phyloP scores from a whole-genome alignment of 2,888 invertebrate genomes.

The Erannis defoliaria region DNA sequence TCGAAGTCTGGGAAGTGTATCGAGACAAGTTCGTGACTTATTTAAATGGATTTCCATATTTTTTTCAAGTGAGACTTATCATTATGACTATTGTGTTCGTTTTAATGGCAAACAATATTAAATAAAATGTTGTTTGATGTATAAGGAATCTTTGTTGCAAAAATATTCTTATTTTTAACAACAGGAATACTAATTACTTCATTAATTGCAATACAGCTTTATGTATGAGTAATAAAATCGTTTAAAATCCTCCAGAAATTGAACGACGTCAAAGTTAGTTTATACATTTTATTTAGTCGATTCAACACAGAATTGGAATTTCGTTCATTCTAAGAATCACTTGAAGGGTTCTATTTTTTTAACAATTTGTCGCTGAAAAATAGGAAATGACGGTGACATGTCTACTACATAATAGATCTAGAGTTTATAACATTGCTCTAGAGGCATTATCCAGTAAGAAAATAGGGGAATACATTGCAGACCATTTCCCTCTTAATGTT shows the following conservation, averaged over 20 bases:
- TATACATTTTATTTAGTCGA: slow-evolving; percentile 12
- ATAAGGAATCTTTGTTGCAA: slow-evolving; percentile 23
- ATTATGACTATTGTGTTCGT: slow-evolving; percentile 27
- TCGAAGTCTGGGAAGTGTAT: slow-evolving; percentile 32
- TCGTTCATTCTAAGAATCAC: background rate
- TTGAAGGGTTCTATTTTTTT: no score
- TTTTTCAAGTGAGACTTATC: slow-evolving; percentile 28
- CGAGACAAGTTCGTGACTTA: slow-evolving; percentile 30
- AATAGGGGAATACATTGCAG: no score
- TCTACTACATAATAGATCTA: no score
- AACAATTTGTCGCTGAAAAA: no score
- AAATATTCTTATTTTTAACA: slow-evolving; percentile 17
- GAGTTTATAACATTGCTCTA: no score
- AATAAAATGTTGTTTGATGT: slow-evolving; percentile 19
- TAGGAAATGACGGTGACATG: no score
- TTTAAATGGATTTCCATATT: slow-evolving; percentile 29
- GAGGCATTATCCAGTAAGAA: no score
- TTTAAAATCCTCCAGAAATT: slow-evolving; percentile 8
- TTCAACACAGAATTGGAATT: slow-evolving; percentile 6
- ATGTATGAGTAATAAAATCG: slow-evolving; percentile 22
- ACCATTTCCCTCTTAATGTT: no score
- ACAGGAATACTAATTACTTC: slow-evolving; percentile 34
- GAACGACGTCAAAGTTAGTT: background rate
- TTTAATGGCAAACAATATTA: slow-evolving; percentile 14
- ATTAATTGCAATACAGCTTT: slow-evolving; percentile 28